Conservation (phyloP, 1,140 invertebrate genomes). For the Drosophila bifasciata region DNA sequence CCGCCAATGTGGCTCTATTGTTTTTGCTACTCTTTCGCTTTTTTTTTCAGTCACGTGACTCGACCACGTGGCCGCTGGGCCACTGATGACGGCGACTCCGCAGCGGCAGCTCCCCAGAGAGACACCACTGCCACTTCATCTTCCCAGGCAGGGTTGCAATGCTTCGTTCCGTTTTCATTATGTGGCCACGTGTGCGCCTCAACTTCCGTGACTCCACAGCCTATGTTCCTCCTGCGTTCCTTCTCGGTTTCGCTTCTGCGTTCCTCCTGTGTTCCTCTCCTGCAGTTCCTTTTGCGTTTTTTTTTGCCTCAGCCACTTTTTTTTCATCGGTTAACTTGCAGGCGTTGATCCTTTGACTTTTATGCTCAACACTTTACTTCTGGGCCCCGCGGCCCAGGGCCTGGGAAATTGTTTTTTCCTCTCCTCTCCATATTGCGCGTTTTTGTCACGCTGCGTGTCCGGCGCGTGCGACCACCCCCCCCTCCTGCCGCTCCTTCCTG, state of each 20-base stretch:
- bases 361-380: constrained; percentile 77
- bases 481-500: neutral
- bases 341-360: constrained; percentile 82
- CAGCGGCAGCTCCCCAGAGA: constrained; percentile 39
- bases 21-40: constrained; percentile 49
- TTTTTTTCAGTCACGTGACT: constrained; percentile 56
- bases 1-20: constrained; percentile 68
- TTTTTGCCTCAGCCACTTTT: constrained; percentile 13
- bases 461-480: constrained; percentile 56
- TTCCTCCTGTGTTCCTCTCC: neutral
- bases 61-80: constrained; percentile 42
- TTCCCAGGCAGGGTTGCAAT: constrained; percentile 19
- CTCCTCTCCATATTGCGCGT: constrained; percentile 59
- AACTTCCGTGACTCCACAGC: constrained; percentile 26
- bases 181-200: constrained; percentile 66
- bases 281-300: constrained; percentile 3
- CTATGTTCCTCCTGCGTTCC: too few relatives aligned
- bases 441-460: constrained; percentile 72
- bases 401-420: constrained; percentile 79
- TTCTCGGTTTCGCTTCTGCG: too few relatives aligned
- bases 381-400: constrained; percentile 39
- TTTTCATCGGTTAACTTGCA: constrained; percentile 62
- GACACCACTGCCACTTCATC: constrained; percentile 38
- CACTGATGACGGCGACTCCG: constrained; percentile 58
- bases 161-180: constrained; percentile 73